A percentile compares a stretch with the other conserved stretches of the same genome.
Evolutionary conservation across 2,888 invertebrate genomes (phyloP).

Genomic region (Apamea epomidion): DNA sequence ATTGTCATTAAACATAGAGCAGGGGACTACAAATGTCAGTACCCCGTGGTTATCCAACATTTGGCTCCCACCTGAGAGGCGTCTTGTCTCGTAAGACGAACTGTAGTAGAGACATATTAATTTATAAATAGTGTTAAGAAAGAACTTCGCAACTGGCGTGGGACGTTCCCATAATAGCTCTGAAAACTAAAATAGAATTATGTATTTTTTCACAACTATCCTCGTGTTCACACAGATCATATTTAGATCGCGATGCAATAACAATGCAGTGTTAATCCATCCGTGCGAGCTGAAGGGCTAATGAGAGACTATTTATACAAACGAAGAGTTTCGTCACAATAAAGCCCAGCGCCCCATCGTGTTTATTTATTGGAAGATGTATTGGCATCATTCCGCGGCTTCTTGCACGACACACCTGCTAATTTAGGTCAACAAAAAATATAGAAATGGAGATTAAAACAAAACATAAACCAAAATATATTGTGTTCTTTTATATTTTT

Average conservation of each 20-base stretch:
- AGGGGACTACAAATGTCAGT: slow-evolving; percentile 65
- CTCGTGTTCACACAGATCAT: slow-evolving; percentile 57
- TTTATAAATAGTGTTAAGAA: slow-evolving; percentile 71
- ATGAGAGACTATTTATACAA: slow-evolving; percentile 76
- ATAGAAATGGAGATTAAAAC: slow-evolving; percentile 30
- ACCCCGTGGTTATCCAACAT: slow-evolving; percentile 65
- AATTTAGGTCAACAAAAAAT: slow-evolving; percentile 70
- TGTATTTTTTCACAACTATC: slow-evolving; percentile 65
- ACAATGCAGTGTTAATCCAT: slow-evolving; percentile 62
- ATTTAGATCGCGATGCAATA: slow-evolving; percentile 57
- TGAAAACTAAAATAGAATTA: slow-evolving; percentile 72
- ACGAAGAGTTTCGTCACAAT: slow-evolving; percentile 74
- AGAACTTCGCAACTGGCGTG: slow-evolving; percentile 76
- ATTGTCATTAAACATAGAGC: slow-evolving; percentile 54
- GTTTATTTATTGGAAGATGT: slow-evolving; percentile 75
- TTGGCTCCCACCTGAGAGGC: slow-evolving; percentile 73
- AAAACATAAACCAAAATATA: slow-evolving; percentile 14
- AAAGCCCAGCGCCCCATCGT: slow-evolving; percentile 73
- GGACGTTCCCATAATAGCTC: slow-evolving; percentile 72
- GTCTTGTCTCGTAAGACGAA: slow-evolving; percentile 18
- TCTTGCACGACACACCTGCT: slow-evolving; percentile 71
- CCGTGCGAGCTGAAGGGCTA: slow-evolving; percentile 68
- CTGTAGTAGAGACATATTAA: slow-evolving; percentile 52
- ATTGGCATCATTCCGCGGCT: slow-evolving; percentile 78
- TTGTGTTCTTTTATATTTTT: slow-evolving; percentile 28